Base-by-base conservation (phyloP, 2,797 vertebrate species). In the Trematomus bernacchii region DNA sequence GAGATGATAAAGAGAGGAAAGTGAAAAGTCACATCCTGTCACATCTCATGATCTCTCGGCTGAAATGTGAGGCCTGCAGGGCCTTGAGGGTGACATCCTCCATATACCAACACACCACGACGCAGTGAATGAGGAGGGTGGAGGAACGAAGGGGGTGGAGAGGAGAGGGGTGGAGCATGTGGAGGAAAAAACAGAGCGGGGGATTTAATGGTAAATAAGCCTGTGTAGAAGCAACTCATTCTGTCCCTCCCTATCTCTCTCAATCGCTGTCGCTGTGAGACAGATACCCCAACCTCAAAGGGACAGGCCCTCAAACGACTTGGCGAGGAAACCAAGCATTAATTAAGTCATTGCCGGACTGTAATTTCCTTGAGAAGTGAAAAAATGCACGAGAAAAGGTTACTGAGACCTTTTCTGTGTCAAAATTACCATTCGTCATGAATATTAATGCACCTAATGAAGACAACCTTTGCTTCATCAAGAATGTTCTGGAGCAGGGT, bases 361-460 rank as follows among this genome's bases (percentile, higher is more conserved):
- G 97, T 99, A 99, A 99, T 99, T 99, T 99, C 97, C 98, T 99
- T 97, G 97, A 99, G 97, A 99, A 99, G 97, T 97, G 98, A 99
- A 98, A 98, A 98, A 98, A 93, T 90, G 94, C 95, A 98, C 95
- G 95, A 97, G 98, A 98, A 99, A 99, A 99, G 98, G 98, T 99
- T 99, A 99, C 97, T 93, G 97, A 99, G 98, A 99, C 98, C 98
- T 99, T 99, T 99, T 98, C 97, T 97, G 97, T 99, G 98, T 99
- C 98, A 98, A 97, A 98, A 99, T 99, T 98, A 99, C 97, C 98
- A 99, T 98, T 97, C 97, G 86, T 97, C 98, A 99, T 99, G 98
- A 99, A 99, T 99, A 99, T 99, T 99, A 99, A 99, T 98, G 97
- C 95, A 96, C 97, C 97, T 99, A 99, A 99, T 99, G 97, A 99